Evolutionary conservation across 2,888 invertebrate species (phyloP).

Genomic region (Trichopria drosophilae): DNA sequence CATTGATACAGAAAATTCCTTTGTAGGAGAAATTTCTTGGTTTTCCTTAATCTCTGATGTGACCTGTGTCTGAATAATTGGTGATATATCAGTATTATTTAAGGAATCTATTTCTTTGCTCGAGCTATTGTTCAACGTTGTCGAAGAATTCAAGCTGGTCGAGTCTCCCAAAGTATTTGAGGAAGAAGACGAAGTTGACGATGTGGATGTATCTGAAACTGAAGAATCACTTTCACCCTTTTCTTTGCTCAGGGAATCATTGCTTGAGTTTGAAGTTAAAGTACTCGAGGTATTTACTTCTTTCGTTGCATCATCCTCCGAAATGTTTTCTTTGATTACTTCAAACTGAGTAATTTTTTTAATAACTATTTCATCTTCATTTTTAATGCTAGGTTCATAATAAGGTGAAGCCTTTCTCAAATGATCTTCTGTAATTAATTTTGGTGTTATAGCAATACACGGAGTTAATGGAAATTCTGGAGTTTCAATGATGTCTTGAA

Average conservation of each 20-base stretch:
- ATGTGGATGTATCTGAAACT: constrained; percentile 39
- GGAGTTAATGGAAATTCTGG: constrained; percentile 55
- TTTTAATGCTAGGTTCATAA: constrained; percentile 26
- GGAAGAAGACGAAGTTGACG: constrained; percentile 36
- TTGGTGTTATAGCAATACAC: constrained; percentile 49
- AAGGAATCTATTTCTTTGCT: too few species aligned
- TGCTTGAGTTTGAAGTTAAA: constrained; percentile 9
- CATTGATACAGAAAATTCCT: constrained; percentile 43
- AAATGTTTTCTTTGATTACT: constrained; percentile 51
- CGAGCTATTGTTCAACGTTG: too few species aligned
- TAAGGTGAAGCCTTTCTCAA: constrained; percentile 29
- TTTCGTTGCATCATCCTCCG: not conserved
- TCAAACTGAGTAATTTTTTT: constrained; percentile 53
- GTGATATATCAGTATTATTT: not conserved
- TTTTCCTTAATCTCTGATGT: not conserved
- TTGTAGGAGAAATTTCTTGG: constrained; percentile 40
- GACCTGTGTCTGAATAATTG: too few species aligned
- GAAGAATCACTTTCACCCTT: constrained; percentile 35
- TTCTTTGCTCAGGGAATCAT: not conserved
- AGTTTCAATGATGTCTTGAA: constrained; percentile 48
- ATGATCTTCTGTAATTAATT: constrained; percentile 32
- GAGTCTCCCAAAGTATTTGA: constrained; percentile 24
- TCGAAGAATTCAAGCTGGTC: constrained; percentile 4
- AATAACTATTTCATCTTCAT: constrained; percentile 5
- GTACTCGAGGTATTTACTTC: not conserved